Base-by-base conservation (phyloP, 1,140 invertebrate species). In the Drosophila novamexicana region DNA sequence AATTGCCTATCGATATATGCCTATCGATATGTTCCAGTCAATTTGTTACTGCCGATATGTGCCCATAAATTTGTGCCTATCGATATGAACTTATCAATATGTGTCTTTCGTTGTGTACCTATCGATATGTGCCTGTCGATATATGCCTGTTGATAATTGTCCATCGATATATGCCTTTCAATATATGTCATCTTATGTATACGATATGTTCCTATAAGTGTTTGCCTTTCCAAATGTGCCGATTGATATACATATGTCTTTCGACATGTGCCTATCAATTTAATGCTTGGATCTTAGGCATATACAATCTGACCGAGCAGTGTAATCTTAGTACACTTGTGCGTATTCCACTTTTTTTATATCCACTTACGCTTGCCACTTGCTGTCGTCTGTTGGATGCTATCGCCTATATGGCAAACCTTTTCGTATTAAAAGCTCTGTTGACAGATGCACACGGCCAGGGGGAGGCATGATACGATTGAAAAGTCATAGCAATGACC, bases 401-500 rank as follows among this genome's bases (percentile, higher is more conserved):
- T 29, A 3, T 29, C 3, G 4, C 0, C 22, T 29, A 4, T 29
- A 5, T 5, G 22, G 22, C 54, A 61, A 68, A 53, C 64, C 49
- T 61, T 47, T 5, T 67, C 64, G 64, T 59, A 70, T 70, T 49
- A 67, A 67, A 62, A 69, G 66, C 66, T 45, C 8, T 65, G 63
- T 42, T 16, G 53, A 39, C 14, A 7, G 14, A n/a, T 29, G 22
- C 22, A 5, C 22, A 29, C 0, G 22, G 22, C 22, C 22, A 29
- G 22, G 12, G 59, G 18, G 7, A 1, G 22, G 22, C 22, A 29
- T 29, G 22, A 29, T 29, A 18, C 50, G 37, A 68, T 69, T 54
- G 53, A 52, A 39, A 45, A 42, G 29, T 59, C 37, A 66, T 58
- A 72, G 64, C 64, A 73, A 73, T 73, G 70, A 73, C 70, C 64